A percentile compares a stretch with the other conserved stretches of the same genome.
These are phyloP conservation scores for Pseudochaenichthys georgianus DNA, from an alignment of 2,797 vertebrate genomes.

Conservation along the genomic window DNA sequence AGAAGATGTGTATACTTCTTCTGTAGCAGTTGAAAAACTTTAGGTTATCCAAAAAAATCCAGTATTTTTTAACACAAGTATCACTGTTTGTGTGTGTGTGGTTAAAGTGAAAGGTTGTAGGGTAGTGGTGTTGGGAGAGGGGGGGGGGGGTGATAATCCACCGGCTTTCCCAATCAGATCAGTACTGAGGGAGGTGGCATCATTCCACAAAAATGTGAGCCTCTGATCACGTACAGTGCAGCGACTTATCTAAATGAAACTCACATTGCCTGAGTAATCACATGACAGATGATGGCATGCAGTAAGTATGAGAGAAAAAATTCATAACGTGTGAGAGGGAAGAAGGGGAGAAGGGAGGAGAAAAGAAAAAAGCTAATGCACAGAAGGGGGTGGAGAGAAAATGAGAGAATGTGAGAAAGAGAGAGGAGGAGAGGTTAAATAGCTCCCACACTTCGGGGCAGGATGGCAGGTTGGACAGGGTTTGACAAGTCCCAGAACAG, in stretches of 20 bases:
- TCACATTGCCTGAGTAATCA: slow-evolving; percentile 65
- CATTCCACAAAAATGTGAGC: slow-evolving; percentile 71
- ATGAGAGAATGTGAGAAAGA: slow-evolving; percentile 70
- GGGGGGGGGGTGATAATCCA: slow-evolving; percentile 51
- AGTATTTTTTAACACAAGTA: not conserved
- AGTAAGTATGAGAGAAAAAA: slow-evolving; percentile 54
- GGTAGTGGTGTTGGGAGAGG: not conserved
- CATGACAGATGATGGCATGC: slow-evolving; percentile 67
- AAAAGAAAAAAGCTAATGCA: slow-evolving; percentile 56
- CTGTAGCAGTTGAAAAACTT: not conserved
- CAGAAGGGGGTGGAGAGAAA: slow-evolving; percentile 32
- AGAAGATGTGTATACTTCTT: not conserved
- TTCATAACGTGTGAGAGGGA: slow-evolving; percentile 43
- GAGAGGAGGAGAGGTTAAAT: slow-evolving; percentile 74
- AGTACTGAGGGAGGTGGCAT: slow-evolving; percentile 65
- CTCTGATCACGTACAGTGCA: slow-evolving; percentile 61
- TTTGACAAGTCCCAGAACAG: slow-evolving; percentile 83
- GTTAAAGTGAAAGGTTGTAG: slow-evolving; percentile 60
- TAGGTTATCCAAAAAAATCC: slow-evolving; percentile 1
- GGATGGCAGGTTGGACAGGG: slow-evolving; percentile 79
- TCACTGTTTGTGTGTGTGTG: slow-evolving; percentile 12
- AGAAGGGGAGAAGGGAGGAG: slow-evolving; percentile 25
- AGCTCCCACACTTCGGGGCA: slow-evolving; percentile 78
- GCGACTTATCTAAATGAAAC: slow-evolving; percentile 68
- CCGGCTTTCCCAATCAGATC: slow-evolving; percentile 65